A percentile compares a stretch with the other conserved stretches of the same genome.
phyloP scores from a whole-genome alignment of 2,888 invertebrate genomes.

The Vannuccia rotundouncinata region DNA sequence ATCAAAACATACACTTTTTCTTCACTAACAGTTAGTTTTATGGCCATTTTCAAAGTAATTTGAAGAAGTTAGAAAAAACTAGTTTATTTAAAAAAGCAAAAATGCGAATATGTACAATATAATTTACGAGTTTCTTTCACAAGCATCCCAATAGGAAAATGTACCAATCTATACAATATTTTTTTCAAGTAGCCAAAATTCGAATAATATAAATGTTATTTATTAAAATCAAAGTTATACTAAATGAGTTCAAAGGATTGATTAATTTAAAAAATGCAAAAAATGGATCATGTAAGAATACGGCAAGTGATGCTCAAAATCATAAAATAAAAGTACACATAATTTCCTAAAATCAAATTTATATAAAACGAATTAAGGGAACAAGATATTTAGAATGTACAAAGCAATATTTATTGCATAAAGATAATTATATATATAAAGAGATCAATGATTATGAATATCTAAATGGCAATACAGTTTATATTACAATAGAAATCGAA shows the following conservation, averaged over 20 bases:
- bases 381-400: not conserved
- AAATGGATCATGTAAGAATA: too few relatives aligned
- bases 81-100: not conserved
- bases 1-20: not conserved
- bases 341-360: not conserved
- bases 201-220: not conserved
- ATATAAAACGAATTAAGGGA: not conserved
- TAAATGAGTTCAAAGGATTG: too few relatives aligned
- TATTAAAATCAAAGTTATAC: not conserved
- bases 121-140: not conserved
- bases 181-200: not conserved
- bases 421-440: not conserved
- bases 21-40: not conserved
- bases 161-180: not conserved
- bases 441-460: not conserved
- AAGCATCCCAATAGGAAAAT: not conserved
- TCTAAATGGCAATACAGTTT: not conserved
- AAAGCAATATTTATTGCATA: not conserved
- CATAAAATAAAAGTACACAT: not conserved
- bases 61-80: not conserved
- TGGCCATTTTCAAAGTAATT: not conserved
- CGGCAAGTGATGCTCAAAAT: too few relatives aligned
- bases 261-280: too few relatives aligned
- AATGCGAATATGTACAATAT: not conserved
- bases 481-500: too few relatives aligned